These are phyloP conservation scores for Loripinus fragilis DNA, from an alignment of 2,888 invertebrate species.

Conservation along the genomic window DNA sequence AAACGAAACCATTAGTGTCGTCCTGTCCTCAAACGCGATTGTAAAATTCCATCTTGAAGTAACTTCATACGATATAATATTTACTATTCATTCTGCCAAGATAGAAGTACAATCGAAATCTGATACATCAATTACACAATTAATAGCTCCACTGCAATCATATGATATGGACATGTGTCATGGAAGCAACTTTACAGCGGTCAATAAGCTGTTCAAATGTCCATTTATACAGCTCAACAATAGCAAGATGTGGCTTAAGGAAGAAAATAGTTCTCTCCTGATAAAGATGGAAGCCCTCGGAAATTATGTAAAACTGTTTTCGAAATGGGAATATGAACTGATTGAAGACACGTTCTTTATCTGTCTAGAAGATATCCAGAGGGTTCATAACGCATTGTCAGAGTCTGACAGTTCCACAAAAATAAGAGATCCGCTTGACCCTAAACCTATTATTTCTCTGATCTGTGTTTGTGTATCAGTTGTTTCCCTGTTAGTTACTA, in stretches of 20 bases:
- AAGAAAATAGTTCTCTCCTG: background rate
- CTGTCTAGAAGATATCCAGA: background rate
- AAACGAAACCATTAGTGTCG: background rate
- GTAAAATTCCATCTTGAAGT: background rate
- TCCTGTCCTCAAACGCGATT: background rate
- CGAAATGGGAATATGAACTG: background rate
- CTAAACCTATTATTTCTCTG: background rate
- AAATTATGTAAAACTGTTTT: background rate
- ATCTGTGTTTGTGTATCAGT: constrained; percentile 30
- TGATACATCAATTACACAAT: background rate
- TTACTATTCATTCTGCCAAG: background rate
- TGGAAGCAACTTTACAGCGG: background rate
- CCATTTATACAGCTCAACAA: background rate
- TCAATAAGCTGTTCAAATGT: background rate
- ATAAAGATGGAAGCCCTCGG: background rate
- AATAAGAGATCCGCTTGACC: background rate
- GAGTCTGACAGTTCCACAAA: background rate
- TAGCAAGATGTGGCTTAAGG: background rate
- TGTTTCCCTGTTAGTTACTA: constrained; percentile 26
- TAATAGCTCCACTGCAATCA: background rate
- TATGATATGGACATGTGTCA: background rate
- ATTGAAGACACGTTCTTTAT: background rate
- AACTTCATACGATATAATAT: background rate
- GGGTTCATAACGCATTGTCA: background rate
- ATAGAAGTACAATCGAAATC: background rate